Conservation (phyloP, 2,797 vertebrate species). For the Agapornis canus region DNA sequence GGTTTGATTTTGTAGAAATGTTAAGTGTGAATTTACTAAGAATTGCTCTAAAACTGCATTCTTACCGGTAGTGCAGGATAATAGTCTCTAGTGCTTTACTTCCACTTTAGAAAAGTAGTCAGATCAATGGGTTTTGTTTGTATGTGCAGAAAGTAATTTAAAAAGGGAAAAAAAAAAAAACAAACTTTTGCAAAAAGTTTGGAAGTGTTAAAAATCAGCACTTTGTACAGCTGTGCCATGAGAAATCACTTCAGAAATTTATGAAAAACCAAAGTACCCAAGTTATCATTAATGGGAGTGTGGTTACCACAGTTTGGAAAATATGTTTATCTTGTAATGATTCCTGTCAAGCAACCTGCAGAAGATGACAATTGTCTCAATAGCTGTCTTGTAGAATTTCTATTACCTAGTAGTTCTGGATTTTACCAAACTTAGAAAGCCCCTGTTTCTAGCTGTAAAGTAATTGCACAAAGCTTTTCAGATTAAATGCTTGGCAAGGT, state of each 20-base stretch:
- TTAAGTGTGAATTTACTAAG: neutral
- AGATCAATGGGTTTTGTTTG: neutral
- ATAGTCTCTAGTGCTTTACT: neutral
- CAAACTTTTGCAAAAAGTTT: neutral
- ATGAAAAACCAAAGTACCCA: neutral
- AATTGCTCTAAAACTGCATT: neutral
- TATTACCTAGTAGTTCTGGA: neutral
- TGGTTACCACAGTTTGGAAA: neutral
- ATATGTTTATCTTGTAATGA: neutral
- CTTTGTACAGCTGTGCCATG: neutral
- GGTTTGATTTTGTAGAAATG: neutral
- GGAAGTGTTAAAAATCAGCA: neutral
- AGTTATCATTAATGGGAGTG: neutral
- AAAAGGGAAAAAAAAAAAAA: neutral
- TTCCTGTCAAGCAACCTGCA: neutral
- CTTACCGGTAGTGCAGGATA: neutral
- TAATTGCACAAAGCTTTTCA: neutral
- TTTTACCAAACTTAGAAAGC: neutral
- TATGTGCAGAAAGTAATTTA: neutral
- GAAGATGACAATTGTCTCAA: neutral
- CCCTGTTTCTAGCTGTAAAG: neutral
- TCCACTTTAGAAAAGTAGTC: neutral
- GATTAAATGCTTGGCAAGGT: neutral
- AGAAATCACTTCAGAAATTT: neutral
- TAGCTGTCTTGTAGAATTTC: neutral